Percentiles rank a stretch among this genome's conserved stretches.
Evolutionary conservation across 2,888 invertebrate genomes (phyloP).

Genomic region (Labia minor): DNA sequence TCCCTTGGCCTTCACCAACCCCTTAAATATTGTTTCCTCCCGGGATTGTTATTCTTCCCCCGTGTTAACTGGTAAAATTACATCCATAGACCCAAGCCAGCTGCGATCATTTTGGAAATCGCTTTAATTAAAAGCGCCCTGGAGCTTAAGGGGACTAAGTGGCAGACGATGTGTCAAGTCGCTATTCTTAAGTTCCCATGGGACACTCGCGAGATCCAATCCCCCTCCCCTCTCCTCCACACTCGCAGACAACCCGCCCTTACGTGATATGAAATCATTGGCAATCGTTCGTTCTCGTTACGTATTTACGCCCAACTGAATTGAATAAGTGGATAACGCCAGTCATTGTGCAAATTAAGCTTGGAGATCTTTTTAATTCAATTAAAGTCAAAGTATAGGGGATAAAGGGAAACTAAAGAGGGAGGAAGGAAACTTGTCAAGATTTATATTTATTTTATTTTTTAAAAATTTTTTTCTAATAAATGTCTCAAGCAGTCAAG

Average conservation of each 20-base stretch:
- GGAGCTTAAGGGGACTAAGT: background rate
- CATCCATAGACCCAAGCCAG: no score
- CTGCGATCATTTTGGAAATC: background rate
- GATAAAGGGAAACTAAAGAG: no score
- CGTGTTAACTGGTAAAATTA: no score
- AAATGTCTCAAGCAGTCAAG: no score
- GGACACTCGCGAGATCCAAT: background rate
- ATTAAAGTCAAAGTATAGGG: background rate
- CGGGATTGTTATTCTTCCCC: no score
- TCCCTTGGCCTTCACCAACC: no score
- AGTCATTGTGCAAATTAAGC: constrained; percentile 7
- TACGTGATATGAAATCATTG: constrained; percentile 7
- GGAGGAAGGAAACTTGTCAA: no score
- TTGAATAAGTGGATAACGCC: background rate
- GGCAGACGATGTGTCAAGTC: constrained; percentile 4
- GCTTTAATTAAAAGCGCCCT: constrained; percentile 1
- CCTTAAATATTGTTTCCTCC: no score
- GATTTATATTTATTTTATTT: no score
- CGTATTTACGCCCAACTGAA: constrained; percentile 3
- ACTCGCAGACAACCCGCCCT: no score
- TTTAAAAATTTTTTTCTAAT: no score
- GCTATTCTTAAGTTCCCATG: background rate
- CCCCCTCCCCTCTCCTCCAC: background rate
- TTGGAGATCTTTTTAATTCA: background rate
- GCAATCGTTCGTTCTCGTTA: background rate